Base-by-base conservation (phyloP, 2,113 vertebrate species). In the Varanus salvator region DNA sequence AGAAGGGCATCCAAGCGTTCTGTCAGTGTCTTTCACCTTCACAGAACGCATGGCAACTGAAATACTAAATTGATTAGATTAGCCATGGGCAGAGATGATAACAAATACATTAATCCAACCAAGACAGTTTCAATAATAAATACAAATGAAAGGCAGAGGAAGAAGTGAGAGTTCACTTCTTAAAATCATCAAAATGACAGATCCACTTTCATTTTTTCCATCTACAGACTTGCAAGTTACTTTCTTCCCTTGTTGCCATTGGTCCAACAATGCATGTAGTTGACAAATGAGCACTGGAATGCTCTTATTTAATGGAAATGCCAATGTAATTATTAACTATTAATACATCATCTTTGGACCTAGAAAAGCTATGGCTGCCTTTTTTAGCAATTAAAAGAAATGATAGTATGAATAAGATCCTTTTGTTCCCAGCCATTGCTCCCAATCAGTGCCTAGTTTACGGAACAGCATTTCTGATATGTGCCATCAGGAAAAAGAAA, bases 401-500 rank as follows among this genome's bases (percentile, higher is more conserved):
- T 3, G 17, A 87, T 8, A 78, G 60, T 12, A 87, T 68, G 60
- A 78, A 85, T 8, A 48, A 74, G 15, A 78, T 31, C 29, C 31
- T 64, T 84, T 74, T 19, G 68, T 69, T 78, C 85, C 15, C 86
- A 90, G 52, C 14, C 81, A 50, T 11, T 4, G 3, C 86, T 38
- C 80, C 87, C 85, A 91, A 25, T 74, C 75, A 69, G 90, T 84
- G 90, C 80, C 76, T 86, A 88, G 75, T 48, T 71, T 3, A 74
- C 12, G 69, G 21, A 71, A 68, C 34, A 54, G 17, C 29, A 80
- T 77, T 34, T 50, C 89, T 21, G 29, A 74, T 75, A 29, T 44
- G 31, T 48, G 25, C 50, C 38, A 75, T 75, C 6, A 71, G 5
- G 34, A 66, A 68, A 84, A 64, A 11, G 31, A 80, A 87, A 27